These are phyloP conservation scores for Coilia nasus DNA, from an alignment of 2,797 vertebrate genomes.

Conservation along the genomic window DNA sequence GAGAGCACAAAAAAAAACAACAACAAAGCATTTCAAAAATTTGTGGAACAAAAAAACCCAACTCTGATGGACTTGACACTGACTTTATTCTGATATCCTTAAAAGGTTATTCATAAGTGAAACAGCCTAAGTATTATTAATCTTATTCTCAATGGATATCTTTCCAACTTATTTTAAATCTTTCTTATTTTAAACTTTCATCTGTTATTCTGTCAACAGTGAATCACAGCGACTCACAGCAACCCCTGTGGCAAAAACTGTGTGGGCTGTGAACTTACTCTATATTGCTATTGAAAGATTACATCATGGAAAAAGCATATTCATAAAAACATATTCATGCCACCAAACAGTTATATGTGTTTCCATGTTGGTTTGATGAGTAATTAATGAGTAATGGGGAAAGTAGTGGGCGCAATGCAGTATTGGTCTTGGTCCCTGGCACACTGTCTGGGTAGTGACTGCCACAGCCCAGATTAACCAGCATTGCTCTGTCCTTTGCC, in stretches of 20 bases:
- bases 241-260: no score
- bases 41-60: no score
- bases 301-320: no score
- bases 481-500: not conserved
- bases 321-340: no score
- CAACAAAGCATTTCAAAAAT: not conserved
- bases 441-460: not conserved
- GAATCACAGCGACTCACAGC: no score
- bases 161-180: no score
- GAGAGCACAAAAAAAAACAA: not conserved
- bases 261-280: no score
- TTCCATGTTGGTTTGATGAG: constrained; percentile 34
- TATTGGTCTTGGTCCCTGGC: not conserved
- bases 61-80: not conserved
- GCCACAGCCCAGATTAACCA: not conserved
- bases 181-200: no score
- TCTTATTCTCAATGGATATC: no score
- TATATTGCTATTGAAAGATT: no score
- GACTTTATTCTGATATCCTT: not conserved
- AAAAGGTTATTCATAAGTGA: not conserved
- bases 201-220: no score
- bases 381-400: constrained; percentile 37
- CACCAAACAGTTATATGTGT: not conserved
- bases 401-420: not conserved
- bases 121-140: not conserved